These are phyloP conservation scores for Cassiopea xamachana DNA, from an alignment of 30 jellyfish, hydroid and myxozoan species.

Conservation along the genomic window DNA sequence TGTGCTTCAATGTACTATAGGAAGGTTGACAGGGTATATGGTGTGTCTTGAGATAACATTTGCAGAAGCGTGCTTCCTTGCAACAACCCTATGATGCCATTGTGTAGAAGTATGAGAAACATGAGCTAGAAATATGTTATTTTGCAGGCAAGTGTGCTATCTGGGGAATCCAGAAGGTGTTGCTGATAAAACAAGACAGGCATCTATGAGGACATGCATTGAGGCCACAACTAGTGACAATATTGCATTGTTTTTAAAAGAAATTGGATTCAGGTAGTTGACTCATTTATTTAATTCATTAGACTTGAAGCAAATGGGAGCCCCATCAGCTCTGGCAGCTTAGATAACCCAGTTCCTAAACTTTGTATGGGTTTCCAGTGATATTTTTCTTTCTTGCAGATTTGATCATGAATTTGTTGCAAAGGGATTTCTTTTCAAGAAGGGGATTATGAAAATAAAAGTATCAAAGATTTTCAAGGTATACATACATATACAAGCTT, in stretches of 20 bases:
- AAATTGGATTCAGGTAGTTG: slow-evolving; percentile 81
- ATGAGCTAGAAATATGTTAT: too few relatives aligned
- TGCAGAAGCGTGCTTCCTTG: too few relatives aligned
- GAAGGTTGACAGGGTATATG: too few relatives aligned
- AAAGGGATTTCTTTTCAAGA: slow-evolving; percentile 75
- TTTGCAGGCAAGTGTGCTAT: slow-evolving; percentile 64
- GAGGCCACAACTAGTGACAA: slow-evolving; percentile 85
- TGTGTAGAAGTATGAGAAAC: too few relatives aligned
- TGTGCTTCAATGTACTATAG: too few relatives aligned
- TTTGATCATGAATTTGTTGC: slow-evolving; percentile 88
- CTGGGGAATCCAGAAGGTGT: slow-evolving; percentile 87
- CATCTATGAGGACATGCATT: slow-evolving; percentile 86
- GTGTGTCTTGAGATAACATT: too few relatives aligned
- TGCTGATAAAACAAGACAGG: slow-evolving; percentile 81
- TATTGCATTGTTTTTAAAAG: slow-evolving; percentile 69
- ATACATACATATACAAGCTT: background rate
- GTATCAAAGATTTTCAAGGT: slow-evolving; percentile 78
- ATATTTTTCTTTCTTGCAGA: background rate
- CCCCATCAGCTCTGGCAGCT: too few relatives aligned
- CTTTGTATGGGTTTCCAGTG: background rate
- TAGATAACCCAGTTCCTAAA: too few relatives aligned
- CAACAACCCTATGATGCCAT: too few relatives aligned
- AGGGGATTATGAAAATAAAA: slow-evolving; percentile 76
- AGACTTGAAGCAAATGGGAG: background rate
- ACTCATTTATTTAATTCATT: background rate